Evolutionary conservation across 2,888 invertebrate species (phyloP).

Genomic region (Dicycla oo): DNA sequence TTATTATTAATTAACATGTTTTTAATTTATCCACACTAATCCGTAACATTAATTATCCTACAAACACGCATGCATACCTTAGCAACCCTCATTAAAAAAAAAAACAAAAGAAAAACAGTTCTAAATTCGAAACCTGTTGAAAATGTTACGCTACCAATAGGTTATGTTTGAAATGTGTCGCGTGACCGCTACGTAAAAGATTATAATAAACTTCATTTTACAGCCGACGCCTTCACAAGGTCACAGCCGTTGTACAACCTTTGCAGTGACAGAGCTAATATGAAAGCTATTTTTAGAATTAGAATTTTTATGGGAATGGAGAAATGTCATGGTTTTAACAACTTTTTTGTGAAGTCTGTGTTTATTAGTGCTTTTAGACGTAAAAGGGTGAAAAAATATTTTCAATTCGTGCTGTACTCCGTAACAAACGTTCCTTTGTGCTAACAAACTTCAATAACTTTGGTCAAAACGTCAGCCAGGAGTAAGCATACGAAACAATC

Average conservation of each 20-base stretch:
- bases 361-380: neutral
- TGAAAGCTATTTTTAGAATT: slow-evolving; percentile 36
- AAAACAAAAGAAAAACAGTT: slow-evolving; percentile 27
- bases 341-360: neutral
- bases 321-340: slow-evolving; percentile 1
- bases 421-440: slow-evolving; percentile 1
- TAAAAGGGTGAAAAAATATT: neutral
- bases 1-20: neutral
- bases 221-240: slow-evolving; percentile 53
- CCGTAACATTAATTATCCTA: slow-evolving; percentile 8
- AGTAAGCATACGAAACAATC: neutral
- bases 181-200: slow-evolving; percentile 54
- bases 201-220: slow-evolving; percentile 46
- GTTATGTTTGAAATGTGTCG: slow-evolving; percentile 53
- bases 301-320: slow-evolving; percentile 16
- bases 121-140: slow-evolving; percentile 45
- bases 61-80: slow-evolving; percentile 28
- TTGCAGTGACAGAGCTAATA: slow-evolving; percentile 9
- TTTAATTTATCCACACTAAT: neutral
- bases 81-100: slow-evolving; percentile 17
- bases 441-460: neutral
- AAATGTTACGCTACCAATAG: slow-evolving; percentile 47
- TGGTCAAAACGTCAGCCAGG: neutral
- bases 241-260: slow-evolving; percentile 33
- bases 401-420: neutral